phyloP scores from a whole-genome alignment of 2,888 invertebrate species.

The Drosophila sordidula region DNA sequence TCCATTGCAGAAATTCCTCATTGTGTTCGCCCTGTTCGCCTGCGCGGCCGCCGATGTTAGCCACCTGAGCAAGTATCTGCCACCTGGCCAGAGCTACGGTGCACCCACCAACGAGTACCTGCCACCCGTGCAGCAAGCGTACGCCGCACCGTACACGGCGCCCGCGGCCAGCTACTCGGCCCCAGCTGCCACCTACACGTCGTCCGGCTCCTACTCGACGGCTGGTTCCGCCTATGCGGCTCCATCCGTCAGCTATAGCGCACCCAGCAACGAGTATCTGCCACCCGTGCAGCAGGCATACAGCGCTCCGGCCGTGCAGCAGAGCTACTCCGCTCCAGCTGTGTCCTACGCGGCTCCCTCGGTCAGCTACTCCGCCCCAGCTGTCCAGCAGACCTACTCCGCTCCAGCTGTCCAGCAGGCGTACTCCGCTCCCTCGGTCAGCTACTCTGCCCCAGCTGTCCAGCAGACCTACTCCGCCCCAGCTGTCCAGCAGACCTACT shows the following conservation, averaged over 20 bases:
- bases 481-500: slow-evolving; percentile 31
- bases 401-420: slow-evolving; percentile 37
- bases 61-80: slow-evolving; percentile 81
- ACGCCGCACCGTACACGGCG: slow-evolving; percentile 44
- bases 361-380: slow-evolving; percentile 53
- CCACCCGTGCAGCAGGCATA: slow-evolving; percentile 54
- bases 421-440: slow-evolving; percentile 48
- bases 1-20: slow-evolving; percentile 82
- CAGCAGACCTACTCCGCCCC: slow-evolving; percentile 53
- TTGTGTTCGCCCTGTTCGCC: slow-evolving; percentile 79
- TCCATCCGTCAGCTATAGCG: slow-evolving; percentile 47
- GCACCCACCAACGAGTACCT: slow-evolving; percentile 73
- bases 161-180: slow-evolving; percentile 37
- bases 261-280: slow-evolving; percentile 43
- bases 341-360: slow-evolving; percentile 47
- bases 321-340: slow-evolving; percentile 52
- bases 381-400: slow-evolving; percentile 47
- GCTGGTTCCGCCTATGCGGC: slow-evolving; percentile 36
- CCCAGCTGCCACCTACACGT: slow-evolving; percentile 21
- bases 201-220: slow-evolving; percentile 6
- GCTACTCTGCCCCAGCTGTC: slow-evolving; percentile 56
- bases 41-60: slow-evolving; percentile 83
- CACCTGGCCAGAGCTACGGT: slow-evolving; percentile 61
- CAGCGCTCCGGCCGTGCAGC: slow-evolving; percentile 54
- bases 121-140: slow-evolving; percentile 70